phyloP scores from a whole-genome alignment of 2,797 vertebrate species.

The Enteromius viviparus region DNA sequence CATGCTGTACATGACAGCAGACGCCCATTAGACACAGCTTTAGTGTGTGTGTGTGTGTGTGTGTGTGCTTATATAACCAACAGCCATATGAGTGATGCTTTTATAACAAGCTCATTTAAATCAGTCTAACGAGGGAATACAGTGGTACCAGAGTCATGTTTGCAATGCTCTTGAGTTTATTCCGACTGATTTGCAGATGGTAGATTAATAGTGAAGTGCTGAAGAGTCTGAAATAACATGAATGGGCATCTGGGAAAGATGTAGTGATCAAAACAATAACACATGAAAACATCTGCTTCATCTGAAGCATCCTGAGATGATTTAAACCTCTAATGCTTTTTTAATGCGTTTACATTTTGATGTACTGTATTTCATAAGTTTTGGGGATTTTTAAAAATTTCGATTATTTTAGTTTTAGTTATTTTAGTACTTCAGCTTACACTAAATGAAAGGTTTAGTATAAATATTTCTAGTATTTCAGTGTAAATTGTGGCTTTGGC shows the following conservation, averaged over 20 bases:
- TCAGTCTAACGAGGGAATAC: neutral
- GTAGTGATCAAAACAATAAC: neutral
- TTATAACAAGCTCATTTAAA: neutral
- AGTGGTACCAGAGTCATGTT: neutral
- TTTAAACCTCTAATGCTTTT: neutral
- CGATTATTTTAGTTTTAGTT: neutral
- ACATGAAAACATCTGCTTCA: neutral
- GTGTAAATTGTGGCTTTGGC: neutral
- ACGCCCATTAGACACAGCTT: neutral
- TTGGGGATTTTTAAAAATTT: too few relatives aligned
- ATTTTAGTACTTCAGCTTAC: too few relatives aligned
- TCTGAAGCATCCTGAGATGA: neutral
- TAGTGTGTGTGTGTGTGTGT: neutral
- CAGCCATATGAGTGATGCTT: neutral
- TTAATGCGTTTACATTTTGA: too few relatives aligned
- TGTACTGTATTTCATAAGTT: too few relatives aligned
- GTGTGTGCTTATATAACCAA: neutral
- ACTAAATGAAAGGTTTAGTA: too few relatives aligned
- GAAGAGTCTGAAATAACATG: neutral
- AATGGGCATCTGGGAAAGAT: neutral
- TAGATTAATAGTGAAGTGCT: neutral
- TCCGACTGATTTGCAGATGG: neutral
- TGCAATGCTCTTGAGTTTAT: neutral
- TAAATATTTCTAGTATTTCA: neutral
- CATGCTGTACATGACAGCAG: neutral